Conservation (phyloP, 2,113 vertebrate species). For the Melanerpes aurifrons region DNA sequence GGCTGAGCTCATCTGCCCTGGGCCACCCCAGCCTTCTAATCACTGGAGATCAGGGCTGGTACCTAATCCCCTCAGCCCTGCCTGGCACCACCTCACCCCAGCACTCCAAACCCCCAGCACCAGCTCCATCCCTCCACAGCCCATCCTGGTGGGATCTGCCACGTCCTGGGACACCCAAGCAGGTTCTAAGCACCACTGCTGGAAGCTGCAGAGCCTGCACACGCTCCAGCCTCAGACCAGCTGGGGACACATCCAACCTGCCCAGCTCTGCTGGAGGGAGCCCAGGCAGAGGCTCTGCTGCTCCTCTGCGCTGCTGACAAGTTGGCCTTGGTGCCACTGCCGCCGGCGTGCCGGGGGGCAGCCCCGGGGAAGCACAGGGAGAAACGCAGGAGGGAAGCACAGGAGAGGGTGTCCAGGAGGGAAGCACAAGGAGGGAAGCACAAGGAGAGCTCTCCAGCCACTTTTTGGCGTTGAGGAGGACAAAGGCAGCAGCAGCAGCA, state of each 20-base stretch:
- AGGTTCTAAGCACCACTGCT: accelerated
- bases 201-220: background rate
- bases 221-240: background rate
- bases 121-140: accelerated
- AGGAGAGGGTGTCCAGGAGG: too few species aligned
- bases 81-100: background rate
- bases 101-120: accelerated
- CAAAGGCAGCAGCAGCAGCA: background rate
- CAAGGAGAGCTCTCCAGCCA: background rate
- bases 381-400: too few species aligned
- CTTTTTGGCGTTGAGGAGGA: background rate
- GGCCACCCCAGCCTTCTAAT: background rate
- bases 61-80: background rate
- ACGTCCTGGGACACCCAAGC: accelerated
- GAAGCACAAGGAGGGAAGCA: too few species aligned
- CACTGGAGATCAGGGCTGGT: background rate
- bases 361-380: too few species aligned
- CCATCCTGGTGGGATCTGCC: background rate
- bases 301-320: constrained; percentile 22
- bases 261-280: background rate
- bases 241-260: background rate
- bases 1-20: background rate
- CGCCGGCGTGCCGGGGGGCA: background rate
- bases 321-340: constrained; percentile 20
- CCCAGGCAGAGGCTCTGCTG: constrained; percentile 15